Base-by-base conservation (phyloP, 2,888 invertebrate species). In the Apocheima hispidaria region DNA sequence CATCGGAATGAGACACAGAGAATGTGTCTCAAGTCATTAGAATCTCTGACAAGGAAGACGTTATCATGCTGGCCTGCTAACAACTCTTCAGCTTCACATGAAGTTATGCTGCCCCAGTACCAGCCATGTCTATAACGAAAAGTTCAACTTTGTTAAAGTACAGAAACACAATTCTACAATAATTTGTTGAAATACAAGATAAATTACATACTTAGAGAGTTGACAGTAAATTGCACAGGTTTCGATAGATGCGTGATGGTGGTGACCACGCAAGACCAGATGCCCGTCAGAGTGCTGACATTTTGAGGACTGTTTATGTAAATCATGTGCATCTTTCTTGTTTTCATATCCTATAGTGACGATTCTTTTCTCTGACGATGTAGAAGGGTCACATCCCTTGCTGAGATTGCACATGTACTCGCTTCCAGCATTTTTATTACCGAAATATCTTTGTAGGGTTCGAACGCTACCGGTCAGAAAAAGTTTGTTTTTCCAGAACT, bases 21-120 rank as follows among this genome's bases (percentile, higher is more conserved):
- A 65, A 96, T 93, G 78, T 96, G 96, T 28, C 93, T 85, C n/a
- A 85, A 88, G 72, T 96, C 95, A 62, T 95, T 95, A 12, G 96
- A 96, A 81, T 96, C 96, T 68, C 96, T 88, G 1, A 96, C 95
- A 69, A 96, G 90, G 80, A 96, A 96, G 3, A 96, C 95, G 77
- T 96, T 96, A 77, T 96, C 96, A 67, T 95, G 94, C 79, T 95
- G 95, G 62, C 95, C 94, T 61, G 93, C 87, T 60, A 96, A 86
- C 67, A 95, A 93, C 69, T 94, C 93, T 77, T 96, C 96, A 12
- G 96, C 96, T 77, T 96, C 95, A 73, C 94, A 94, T 74, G 95
- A 94, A 23, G 95, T 94, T 70, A 96, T 94, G 30, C 95, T 95
- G 57, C 96, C 96, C 96, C 96, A 96, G 79, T 96, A 96, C 96